Evolutionary conservation across 2,113 vertebrate genomes (phyloP), one percentile per base, ranked within the genome.

Genomic region (Dasyprocta punctata): DNA sequence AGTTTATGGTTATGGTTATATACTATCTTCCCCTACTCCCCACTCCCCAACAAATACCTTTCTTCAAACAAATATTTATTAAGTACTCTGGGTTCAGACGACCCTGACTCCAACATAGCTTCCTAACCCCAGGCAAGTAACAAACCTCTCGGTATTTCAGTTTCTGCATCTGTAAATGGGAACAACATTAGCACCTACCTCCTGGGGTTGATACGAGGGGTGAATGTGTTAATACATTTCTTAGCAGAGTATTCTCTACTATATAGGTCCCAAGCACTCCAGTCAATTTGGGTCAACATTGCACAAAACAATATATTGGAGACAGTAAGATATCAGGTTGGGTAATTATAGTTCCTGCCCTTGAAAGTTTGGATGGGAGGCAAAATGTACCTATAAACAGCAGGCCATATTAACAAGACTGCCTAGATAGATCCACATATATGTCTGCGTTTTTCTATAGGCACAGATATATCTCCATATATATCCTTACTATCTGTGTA

Each of bases 101-200:
- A 93, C 13, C 12, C 87, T 90, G 73, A 95, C 65, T 92, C 80
- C 61, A 86, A 58, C 19, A 83, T 1, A 96, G 90, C 49, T 30
- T 47, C 12, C 61, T 47, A 92, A 86, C 47, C 38, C 33, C 90
- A 33, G 41, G 26, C 54, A 97, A 95, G 67, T 86, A 78, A 93
- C 36, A 75, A 93, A 90, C 61, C 71, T 88, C 93, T 95, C 85
- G 88, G 3, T 36, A 36, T 91, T 91, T 97, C 75, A 67, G 61
- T 86, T 94, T 94, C 65, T 58, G 95, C 58, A 54, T 13, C 69
- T 97, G 5, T 89, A 86, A 95, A 86, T 58, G 65, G 78, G 75
- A 69, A 80, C 17, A 92, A 61, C n/a, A 93, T 82, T 47, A 95
- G 65, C 82, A 78, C 47, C 75, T 86, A 86, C 61, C 77, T 94